Evolutionary conservation across 2,888 invertebrate species (phyloP).

Genomic region (Drosophila neutralis): DNA sequence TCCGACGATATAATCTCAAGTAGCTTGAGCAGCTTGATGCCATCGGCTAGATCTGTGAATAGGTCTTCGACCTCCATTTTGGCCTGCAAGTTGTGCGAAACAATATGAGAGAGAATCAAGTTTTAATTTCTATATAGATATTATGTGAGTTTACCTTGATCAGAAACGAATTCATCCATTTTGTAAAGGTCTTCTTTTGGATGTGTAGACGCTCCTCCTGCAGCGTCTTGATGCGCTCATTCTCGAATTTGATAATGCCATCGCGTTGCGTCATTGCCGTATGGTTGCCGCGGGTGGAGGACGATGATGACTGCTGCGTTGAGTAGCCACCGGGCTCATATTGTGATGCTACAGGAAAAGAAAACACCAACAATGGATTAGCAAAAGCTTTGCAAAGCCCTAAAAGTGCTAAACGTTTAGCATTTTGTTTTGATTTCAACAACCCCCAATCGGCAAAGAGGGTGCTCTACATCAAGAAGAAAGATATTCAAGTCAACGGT

Average conservation of each 20-base stretch:
- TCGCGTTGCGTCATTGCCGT: slow-evolving; percentile 95
- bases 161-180: slow-evolving; percentile 99
- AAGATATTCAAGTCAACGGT: background rate
- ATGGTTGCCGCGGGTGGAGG: slow-evolving; percentile 86
- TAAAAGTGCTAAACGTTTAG: slow-evolving; percentile 56
- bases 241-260: slow-evolving; percentile 97
- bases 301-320: slow-evolving; percentile 86
- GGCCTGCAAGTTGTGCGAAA: slow-evolving; percentile 87
- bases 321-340: slow-evolving; percentile 89
- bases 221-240: slow-evolving; percentile 97
- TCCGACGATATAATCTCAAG: slow-evolving; percentile 99
- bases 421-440: slow-evolving; percentile 59
- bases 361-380: slow-evolving; percentile 28
- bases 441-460: slow-evolving; percentile 50
- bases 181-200: slow-evolving; percentile 99
- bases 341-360: slow-evolving; percentile 86
- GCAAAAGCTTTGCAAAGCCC: slow-evolving; percentile 25
- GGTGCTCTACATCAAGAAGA: slow-evolving; percentile 8
- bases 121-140: background rate
- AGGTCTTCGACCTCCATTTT: slow-evolving; percentile 99
- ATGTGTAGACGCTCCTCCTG: slow-evolving; percentile 99
- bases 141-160: slow-evolving; percentile 89
- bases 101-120: background rate
- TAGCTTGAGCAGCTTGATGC: slow-evolving; percentile 95
- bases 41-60: slow-evolving; percentile 98